A percentile compares a stretch with the other conserved stretches of the same genome.
Evolutionary conservation across 1,140 invertebrate genomes (phyloP).

Genomic region (Lutraria rhynchaena): DNA sequence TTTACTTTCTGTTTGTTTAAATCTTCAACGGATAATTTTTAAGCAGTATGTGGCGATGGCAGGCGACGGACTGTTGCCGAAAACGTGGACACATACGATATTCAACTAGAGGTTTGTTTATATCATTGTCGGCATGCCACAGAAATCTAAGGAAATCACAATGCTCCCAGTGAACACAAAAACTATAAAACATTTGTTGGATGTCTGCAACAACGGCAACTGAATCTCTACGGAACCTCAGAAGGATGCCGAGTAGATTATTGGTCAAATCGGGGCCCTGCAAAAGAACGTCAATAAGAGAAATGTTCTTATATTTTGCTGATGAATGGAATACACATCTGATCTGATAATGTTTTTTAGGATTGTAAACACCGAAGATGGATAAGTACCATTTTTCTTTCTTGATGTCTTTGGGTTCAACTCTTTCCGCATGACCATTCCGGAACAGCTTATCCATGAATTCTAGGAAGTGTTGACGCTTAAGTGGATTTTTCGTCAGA

Average conservation of each 20-base stretch:
- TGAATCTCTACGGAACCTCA: neutral
- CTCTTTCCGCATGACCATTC: no score
- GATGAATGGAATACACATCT: neutral
- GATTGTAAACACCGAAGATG: slow-evolving; percentile 12
- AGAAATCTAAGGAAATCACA: slow-evolving; percentile 1
- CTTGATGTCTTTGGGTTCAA: neutral
- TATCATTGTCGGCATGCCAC: neutral
- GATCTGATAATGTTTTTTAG: neutral
- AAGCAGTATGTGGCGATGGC: neutral
- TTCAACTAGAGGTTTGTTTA: neutral
- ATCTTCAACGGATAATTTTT: no score
- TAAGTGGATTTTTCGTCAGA: neutral
- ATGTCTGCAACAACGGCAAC: neutral
- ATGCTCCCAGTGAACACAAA: neutral
- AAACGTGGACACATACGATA: slow-evolving; percentile 14
- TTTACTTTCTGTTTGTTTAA: neutral
- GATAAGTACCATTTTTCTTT: neutral
- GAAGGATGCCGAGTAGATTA: neutral
- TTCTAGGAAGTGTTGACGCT: neutral
- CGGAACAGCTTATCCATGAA: neutral
- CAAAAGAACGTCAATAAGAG: neutral
- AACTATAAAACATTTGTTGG: slow-evolving; percentile 16
- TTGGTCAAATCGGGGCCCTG: neutral
- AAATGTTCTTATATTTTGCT: neutral
- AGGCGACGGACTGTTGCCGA: slow-evolving; percentile 13